These are phyloP conservation scores for Amblyteles armatorius DNA, from an alignment of 2,888 invertebrate species.

Conservation along the genomic window DNA sequence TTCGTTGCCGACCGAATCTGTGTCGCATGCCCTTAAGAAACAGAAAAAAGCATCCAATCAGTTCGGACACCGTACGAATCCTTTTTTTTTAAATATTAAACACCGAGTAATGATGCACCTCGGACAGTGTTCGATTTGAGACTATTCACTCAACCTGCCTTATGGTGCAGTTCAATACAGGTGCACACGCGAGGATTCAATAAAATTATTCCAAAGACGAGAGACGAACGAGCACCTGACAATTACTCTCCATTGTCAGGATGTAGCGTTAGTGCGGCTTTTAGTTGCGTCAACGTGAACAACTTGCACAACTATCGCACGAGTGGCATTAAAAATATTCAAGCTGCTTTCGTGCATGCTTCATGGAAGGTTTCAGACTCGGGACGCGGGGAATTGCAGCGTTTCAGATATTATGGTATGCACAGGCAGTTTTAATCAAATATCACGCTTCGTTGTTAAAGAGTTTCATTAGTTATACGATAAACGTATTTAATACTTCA, in stretches of 20 bases:
- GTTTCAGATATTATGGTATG: constrained; percentile 5
- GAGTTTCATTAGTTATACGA: too few relatives aligned
- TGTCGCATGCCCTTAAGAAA: too few relatives aligned
- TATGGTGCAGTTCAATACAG: constrained; percentile 2
- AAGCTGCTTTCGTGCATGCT: neutral
- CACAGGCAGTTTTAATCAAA: too few relatives aligned
- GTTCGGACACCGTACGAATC: too few relatives aligned
- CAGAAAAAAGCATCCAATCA: too few relatives aligned
- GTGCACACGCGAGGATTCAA: constrained; percentile 9
- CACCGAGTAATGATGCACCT: too few relatives aligned
- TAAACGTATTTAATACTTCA: too few relatives aligned
- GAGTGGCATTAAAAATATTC: constrained; percentile 24
- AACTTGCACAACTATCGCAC: constrained; percentile 30
- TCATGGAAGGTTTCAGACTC: neutral
- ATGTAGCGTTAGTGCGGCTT: constrained; percentile 3
- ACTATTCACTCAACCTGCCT: constrained; percentile 4
- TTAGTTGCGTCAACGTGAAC: constrained; percentile 39
- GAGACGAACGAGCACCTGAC: constrained; percentile 38
- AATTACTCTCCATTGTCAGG: neutral
- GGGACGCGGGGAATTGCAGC: constrained; percentile 3
- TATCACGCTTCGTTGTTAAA: too few relatives aligned
- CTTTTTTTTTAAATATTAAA: too few relatives aligned
- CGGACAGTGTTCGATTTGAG: neutral
- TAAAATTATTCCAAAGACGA: constrained; percentile 20
- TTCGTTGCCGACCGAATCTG: too few relatives aligned